Percentiles rank a stretch among this genome's conserved stretches.
These are phyloP conservation scores for Acronicta aceris DNA, from an alignment of 2,888 invertebrate genomes.

Conservation along the genomic window DNA sequence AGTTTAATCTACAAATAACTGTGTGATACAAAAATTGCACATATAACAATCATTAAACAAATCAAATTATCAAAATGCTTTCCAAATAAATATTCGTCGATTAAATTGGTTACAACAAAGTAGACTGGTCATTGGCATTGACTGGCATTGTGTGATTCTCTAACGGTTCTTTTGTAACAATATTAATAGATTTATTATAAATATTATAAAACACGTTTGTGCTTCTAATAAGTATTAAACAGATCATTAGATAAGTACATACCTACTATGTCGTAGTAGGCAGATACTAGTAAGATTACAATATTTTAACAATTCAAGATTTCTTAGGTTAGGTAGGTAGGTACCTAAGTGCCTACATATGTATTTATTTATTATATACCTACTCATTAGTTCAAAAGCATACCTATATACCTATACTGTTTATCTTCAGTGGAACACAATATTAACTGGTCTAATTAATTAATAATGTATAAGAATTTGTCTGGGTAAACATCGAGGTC, in stretches of 20 bases:
- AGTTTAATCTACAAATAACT: neutral
- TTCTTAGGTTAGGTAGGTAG: no score
- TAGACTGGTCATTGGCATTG: constrained; percentile 58
- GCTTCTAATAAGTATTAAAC: constrained; percentile 7
- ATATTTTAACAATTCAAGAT: no score
- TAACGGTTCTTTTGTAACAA: constrained; percentile 58
- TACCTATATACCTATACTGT: no score
- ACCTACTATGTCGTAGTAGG: no score
- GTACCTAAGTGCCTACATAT: no score
- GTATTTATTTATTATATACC: no score
- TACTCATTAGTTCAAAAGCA: no score
- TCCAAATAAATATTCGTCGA: constrained; percentile 40
- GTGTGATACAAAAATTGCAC: no score
- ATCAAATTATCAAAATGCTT: constrained; percentile 1
- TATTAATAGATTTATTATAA: no score
- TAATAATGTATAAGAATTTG: constrained; percentile 5
- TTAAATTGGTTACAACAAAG: constrained; percentile 45
- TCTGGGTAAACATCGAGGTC: constrained; percentile 40
- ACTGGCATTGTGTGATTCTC: constrained; percentile 52
- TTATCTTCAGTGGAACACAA: neutral
- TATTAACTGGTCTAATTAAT: neutral
- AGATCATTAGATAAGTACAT: neutral
- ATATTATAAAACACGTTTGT: no score
- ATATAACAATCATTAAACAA: neutral
- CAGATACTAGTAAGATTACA: no score